Evolutionary conservation across 2,113 vertebrate genomes (phyloP).

Genomic region (Bagarius yarrelli): DNA sequence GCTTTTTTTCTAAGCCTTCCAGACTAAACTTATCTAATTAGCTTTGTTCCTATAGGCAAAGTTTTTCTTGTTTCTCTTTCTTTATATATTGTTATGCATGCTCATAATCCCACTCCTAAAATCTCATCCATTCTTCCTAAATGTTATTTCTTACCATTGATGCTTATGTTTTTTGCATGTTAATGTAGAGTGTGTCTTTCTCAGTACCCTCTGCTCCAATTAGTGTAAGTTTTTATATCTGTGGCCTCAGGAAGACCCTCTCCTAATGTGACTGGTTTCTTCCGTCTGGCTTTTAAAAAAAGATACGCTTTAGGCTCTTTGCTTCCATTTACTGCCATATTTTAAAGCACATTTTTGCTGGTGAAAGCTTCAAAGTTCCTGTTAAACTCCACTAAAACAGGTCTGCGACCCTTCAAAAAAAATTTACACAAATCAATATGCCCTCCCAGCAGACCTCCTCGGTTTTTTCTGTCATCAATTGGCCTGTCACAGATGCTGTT

Average conservation of each 20-base stretch:
- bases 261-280: constrained; percentile 36
- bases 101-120: constrained; percentile 59
- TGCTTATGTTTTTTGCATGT: constrained; percentile 64
- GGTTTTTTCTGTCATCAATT: constrained; percentile 46
- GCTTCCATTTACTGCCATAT: constrained; percentile 20
- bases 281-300: constrained; percentile 39
- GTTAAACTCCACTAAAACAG: constrained; percentile 64
- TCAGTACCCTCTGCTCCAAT: constrained; percentile 69
- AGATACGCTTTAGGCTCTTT: constrained; percentile 38
- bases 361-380: constrained; percentile 63
- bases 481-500: constrained; percentile 56
- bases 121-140: constrained; percentile 55
- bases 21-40: constrained; percentile 78
- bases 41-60: constrained; percentile 73
- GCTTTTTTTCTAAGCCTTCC: constrained; percentile 68
- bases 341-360: constrained; percentile 44
- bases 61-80: constrained; percentile 61
- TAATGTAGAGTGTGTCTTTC: constrained; percentile 68
- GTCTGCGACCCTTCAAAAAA: constrained; percentile 65
- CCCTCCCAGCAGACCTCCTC: constrained; percentile 46
- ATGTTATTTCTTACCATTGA: constrained; percentile 54
- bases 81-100: constrained; percentile 69
- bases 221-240: constrained; percentile 50
- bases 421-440: constrained; percentile 67
- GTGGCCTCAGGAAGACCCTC: constrained; percentile 62